Percentiles rank a stretch among this genome's conserved stretches.
Conservation (phyloP, 2,797 vertebrate species). For the Anguilla megastoma region DNA sequence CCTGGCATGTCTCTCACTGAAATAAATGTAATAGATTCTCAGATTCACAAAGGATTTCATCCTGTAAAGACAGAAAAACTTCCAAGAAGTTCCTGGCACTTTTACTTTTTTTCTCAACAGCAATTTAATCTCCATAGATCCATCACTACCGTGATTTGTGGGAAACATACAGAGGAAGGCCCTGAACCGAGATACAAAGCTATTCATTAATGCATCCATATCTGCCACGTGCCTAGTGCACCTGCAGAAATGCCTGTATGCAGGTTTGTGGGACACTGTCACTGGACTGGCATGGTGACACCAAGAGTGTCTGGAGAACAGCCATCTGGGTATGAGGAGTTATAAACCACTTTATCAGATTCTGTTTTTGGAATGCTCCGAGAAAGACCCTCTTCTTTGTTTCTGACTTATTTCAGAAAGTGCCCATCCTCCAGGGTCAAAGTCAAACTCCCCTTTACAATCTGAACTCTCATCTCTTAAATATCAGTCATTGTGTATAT, state of each 20-base stretch:
- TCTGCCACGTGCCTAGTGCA: background rate
- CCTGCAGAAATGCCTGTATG: slow-evolving; percentile 14
- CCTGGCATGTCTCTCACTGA: too few species aligned
- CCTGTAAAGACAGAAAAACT: background rate
- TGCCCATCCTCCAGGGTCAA: background rate
- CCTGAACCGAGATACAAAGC: background rate
- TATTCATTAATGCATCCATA: background rate
- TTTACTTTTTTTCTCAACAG: background rate
- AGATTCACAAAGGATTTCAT: background rate
- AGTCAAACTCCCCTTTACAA: too few species aligned
- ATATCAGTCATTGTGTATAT: background rate
- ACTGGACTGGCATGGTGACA: background rate
- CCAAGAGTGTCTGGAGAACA: background rate
- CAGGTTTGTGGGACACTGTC: slow-evolving; percentile 20
- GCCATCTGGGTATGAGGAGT: background rate
- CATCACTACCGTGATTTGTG: background rate
- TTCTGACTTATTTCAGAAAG: background rate
- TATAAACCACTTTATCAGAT: background rate
- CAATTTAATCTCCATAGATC: background rate
- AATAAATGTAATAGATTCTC: too few species aligned
- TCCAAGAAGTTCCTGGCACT: background rate
- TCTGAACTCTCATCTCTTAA: background rate
- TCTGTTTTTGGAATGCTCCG: background rate
- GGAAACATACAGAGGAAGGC: background rate
- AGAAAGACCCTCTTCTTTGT: background rate